Base-by-base conservation (phyloP, 2,888 invertebrate species). In the Portevinia maculata region DNA sequence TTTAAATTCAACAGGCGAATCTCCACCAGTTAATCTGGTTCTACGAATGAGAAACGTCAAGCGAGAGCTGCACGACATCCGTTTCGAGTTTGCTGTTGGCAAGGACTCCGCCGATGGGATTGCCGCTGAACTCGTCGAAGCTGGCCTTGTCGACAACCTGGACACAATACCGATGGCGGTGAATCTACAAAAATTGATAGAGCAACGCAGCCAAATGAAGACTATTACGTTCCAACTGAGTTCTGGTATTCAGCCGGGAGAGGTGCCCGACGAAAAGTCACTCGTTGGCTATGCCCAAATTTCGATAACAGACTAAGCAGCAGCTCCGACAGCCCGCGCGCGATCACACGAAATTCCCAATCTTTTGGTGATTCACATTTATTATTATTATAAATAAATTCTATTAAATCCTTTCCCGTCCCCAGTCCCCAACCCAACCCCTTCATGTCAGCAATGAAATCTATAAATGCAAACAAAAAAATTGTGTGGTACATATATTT, bases 211-310 rank as follows among this genome's bases (percentile, higher is more conserved):
- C 84, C 91, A 92, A 85, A 89, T 94, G 86, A 94, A 94, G 90
- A 94, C 95, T 85, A 94, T 96, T 86, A 98, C 98, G 86, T 98
- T 98, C 94, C 95, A 95, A 87, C 92, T 98, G 92, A 94, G 93
- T 89, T 94, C 95, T 78, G 94, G 94, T 81, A 92, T 93, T 86
- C 93, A 92, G 84, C 93, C 93, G 62, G 95, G 95, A 87, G 97
- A 97, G 92, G 93, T 95, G 81, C 94, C 96, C 67, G 99, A 99
- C 91, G 99, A 99, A 91, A 97, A 97, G 89, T 96, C 98, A 48
- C 93, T 99, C 86, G 94, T 99, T 89, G 99, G 99, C 88, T 99
- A 95, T 93, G 99, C 99, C 90, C 99, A 99, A 92, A 95, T 99
- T 90, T 98, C 98, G 87, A 95, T 98, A 90, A 95, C 96, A 86